phyloP scores from a whole-genome alignment of 2,113 vertebrate species.

The Nycticryphes semicollaris region DNA sequence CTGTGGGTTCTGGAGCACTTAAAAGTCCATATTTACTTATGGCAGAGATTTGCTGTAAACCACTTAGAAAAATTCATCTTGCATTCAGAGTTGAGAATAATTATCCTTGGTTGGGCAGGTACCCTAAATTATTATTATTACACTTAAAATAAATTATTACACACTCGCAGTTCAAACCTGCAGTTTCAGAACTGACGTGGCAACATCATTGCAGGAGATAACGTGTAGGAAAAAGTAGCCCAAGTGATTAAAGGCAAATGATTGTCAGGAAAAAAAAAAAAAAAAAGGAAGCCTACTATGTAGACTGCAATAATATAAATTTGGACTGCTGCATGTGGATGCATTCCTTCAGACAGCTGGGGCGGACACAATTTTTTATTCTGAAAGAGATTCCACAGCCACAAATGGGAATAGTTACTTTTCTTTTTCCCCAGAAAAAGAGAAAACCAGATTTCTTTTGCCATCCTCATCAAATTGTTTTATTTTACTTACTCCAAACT shows the following conservation, averaged over 20 bases:
- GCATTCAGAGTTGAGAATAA: neutral
- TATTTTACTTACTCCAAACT: neutral
- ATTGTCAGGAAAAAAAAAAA: neutral
- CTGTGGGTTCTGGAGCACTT: neutral
- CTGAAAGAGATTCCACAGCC: neutral
- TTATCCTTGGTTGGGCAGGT: neutral
- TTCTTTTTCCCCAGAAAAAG: neutral
- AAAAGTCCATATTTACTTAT: neutral
- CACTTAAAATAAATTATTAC: neutral
- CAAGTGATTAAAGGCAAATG: neutral
- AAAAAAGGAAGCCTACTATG: neutral
- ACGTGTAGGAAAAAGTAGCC: neutral
- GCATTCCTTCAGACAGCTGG: conserved; percentile 11
- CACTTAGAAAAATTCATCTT: neutral
- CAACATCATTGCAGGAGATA: neutral
- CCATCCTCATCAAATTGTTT: neutral
- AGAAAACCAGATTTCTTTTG: neutral
- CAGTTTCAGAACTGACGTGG: neutral
- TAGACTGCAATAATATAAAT: neutral
- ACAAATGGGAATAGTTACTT: neutral
- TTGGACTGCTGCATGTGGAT: neutral
- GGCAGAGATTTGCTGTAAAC: neutral
- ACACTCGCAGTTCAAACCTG: neutral
- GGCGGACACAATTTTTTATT: neutral
- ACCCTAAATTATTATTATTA: neutral